Base-by-base conservation (phyloP, 2,888 invertebrate genomes). In the Epistrophe eligans region DNA sequence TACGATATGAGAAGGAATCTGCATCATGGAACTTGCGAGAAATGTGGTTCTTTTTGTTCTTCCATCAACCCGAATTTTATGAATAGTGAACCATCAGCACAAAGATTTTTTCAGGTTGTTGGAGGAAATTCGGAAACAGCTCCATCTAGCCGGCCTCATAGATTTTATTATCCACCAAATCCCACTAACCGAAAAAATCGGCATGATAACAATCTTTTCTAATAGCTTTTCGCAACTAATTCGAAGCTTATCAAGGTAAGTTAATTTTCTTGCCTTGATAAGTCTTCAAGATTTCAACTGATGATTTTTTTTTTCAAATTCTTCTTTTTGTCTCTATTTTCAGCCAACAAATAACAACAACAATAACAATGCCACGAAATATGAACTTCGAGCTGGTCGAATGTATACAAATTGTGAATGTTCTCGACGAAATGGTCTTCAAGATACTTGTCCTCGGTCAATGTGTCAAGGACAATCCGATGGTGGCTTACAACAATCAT, bases 351-450 rank as follows among this genome's bases (percentile, higher is more conserved):
- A 89, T 72, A 93, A 94, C 45, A 94, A 94, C 43, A 94, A 93
- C 88, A 32, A 17, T 19, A 60, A 55, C 15, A 60, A 38, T 32
- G 93, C 94, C 40, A 94, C 93, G 88, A 94, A 94, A 50, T 92
- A 94, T 10, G 95, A 95, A 90, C 90, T 95, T 57, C 92, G 94
- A 4, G 93, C 91, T 38, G 92, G 95, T 55, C 92, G 94, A 77
- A 92, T 95, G 87, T 94, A 94, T 83, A 92, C 93, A 13, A 94
- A 94, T 48, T 95, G 95, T 89, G 94, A 94, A 67, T 95, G 95
- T 90, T 93, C 94, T 77, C 94, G 93, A 89, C 92, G 94, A 15
- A 94, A 95, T 89, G 95, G 95, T 6, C 91, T 95, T 40, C 95
- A 95, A 90, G 94, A 95, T 77, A 94, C 94, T 84, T 95, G 95